Conservation (phyloP, 2,888 invertebrate species). For the Eupithecia centaureata region DNA sequence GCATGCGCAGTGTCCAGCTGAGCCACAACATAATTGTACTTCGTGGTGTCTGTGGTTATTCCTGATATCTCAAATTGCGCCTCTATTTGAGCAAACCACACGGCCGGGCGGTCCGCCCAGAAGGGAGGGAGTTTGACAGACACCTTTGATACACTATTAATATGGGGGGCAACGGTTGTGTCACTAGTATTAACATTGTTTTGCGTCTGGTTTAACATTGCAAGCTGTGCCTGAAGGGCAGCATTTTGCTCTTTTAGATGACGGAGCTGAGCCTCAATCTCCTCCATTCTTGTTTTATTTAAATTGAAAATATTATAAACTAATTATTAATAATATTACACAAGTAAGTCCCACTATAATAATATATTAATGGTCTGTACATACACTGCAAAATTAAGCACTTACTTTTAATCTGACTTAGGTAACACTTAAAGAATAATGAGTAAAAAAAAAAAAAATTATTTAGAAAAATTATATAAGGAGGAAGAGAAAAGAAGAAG, state of each 20-base stretch:
- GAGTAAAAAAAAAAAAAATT: too few species aligned
- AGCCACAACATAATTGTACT: background rate
- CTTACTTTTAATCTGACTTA: too few species aligned
- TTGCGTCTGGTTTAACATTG: background rate
- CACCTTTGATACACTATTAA: background rate
- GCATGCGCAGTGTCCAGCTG: background rate
- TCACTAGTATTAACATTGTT: background rate
- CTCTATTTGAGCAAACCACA: slow-evolving; percentile 3
- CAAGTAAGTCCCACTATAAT: too few species aligned
- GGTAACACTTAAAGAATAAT: too few species aligned
- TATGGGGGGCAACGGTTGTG: background rate
- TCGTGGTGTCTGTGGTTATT: background rate
- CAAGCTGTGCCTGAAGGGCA: background rate
- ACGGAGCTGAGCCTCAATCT: background rate
- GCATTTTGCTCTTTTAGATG: background rate
- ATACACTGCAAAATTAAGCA: too few species aligned
- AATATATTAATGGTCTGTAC: too few species aligned
- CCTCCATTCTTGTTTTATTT: slow-evolving; percentile 1
- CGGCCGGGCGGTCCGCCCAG: background rate
- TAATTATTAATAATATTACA: too few species aligned
- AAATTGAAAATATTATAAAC: too few species aligned
- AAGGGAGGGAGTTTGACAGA: background rate
- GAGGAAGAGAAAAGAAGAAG: too few species aligned
- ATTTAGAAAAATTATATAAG: too few species aligned
- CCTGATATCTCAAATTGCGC: background rate